Percentiles rank a stretch among this genome's conserved stretches.
phyloP scores from a whole-genome alignment of 2,113 vertebrate species.

The Struthio camelus region DNA sequence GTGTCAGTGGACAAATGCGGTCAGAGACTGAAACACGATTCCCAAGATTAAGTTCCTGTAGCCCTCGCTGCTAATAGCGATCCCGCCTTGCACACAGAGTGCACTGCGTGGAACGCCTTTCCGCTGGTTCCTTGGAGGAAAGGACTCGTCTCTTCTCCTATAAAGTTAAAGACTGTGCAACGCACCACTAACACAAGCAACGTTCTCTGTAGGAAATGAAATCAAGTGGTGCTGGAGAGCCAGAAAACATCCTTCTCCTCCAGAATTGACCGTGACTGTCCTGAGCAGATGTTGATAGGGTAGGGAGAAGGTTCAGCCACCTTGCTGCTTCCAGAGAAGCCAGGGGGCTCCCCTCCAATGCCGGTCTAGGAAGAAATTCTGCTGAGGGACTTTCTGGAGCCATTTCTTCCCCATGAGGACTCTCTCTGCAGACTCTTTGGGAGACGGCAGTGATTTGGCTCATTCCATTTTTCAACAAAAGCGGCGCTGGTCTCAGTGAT shows the following conservation, averaged over 20 bases:
- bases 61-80: not conserved
- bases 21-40: not conserved
- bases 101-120: not conserved
- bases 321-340: not conserved
- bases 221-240: not conserved
- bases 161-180: not conserved
- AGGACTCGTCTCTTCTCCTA: not conserved
- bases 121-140: not conserved
- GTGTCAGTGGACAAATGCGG: not conserved
- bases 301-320: not conserved
- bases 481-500: not conserved
- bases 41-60: not conserved
- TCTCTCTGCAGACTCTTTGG: not conserved
- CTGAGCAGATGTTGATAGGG: not conserved
- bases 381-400: not conserved
- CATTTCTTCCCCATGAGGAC: not conserved
- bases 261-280: not conserved
- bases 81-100: not conserved
- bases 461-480: not conserved
- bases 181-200: not conserved
- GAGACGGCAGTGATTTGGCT: not conserved
- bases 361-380: not conserved
- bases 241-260: not conserved
- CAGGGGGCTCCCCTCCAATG: too few relatives aligned
- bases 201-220: not conserved